These are phyloP conservation scores for Phalacrocorax carbo DNA, from an alignment of 2,113 vertebrate species.

Conservation along the genomic window DNA sequence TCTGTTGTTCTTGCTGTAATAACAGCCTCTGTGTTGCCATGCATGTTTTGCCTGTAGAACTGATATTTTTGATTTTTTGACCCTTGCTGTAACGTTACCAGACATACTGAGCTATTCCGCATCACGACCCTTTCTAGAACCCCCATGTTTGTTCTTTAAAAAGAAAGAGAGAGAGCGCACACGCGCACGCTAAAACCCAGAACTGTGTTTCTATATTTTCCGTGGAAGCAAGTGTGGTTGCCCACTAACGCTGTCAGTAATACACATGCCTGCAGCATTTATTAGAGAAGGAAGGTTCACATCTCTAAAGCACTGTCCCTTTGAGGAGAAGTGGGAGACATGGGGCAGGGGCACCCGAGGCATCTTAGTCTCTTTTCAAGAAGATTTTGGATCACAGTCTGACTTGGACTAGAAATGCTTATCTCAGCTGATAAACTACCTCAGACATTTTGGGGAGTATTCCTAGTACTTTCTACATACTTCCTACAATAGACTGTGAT, in stretches of 20 bases:
- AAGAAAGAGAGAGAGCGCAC: background rate
- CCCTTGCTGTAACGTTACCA: slow-evolving; percentile 41
- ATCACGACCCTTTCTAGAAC: slow-evolving; percentile 3
- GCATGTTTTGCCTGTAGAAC: background rate
- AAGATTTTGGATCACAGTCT: background rate
- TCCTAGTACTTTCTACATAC: background rate
- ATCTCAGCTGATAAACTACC: background rate
- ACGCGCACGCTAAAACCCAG: background rate
- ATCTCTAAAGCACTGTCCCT: background rate
- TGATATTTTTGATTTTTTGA: background rate
- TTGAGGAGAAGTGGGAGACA: background rate
- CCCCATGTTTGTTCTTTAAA: background rate
- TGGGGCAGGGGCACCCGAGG: accelerated
- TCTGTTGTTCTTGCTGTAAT: background rate
- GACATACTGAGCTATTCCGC: slow-evolving; percentile 18
- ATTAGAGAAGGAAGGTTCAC: background rate
- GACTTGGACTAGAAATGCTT: background rate
- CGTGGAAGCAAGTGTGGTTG: background rate
- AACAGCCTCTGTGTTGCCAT: background rate
- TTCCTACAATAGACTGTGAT: background rate
- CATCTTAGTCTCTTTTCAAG: background rate
- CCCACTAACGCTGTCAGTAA: background rate
- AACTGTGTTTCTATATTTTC: background rate
- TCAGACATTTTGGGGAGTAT: background rate
- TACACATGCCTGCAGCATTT: too few species aligned